A percentile compares a stretch with the other conserved stretches of the same genome.
These are phyloP conservation scores for cat (Felis catus) DNA, from an alignment of 2,113 vertebrate species.

Conservation along the genomic window DNA sequence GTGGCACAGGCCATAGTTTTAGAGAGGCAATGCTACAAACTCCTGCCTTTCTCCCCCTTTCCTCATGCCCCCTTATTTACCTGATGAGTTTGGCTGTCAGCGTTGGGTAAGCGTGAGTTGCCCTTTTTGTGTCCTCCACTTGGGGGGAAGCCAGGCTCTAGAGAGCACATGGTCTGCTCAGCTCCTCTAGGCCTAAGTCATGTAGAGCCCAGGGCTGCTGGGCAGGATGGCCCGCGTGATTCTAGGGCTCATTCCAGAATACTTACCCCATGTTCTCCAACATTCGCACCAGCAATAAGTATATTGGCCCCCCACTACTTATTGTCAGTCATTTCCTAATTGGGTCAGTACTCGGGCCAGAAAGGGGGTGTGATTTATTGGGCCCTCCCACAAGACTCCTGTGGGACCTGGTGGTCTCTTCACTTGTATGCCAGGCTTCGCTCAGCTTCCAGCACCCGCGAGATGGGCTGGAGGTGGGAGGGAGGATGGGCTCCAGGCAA, in stretches of 20 bases:
- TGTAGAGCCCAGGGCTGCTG: neutral
- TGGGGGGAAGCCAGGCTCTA: neutral
- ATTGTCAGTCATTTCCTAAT: neutral
- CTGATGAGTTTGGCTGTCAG: neutral
- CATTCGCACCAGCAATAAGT: no score
- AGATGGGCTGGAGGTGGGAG: neutral
- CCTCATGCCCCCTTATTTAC: accelerated
- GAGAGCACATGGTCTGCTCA: neutral
- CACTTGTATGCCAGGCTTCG: neutral
- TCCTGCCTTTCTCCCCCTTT: neutral
- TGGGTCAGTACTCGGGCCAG: neutral
- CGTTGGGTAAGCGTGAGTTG: neutral
- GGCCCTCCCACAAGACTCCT: neutral
- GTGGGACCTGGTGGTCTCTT: neutral
- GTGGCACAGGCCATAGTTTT: neutral
- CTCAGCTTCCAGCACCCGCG: accelerated
- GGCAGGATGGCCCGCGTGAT: neutral
- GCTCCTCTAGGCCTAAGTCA: neutral
- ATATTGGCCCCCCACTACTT: accelerated
- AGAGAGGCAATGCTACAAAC: neutral
- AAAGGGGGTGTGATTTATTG: neutral
- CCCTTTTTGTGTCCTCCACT: neutral
- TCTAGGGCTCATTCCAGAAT: neutral
- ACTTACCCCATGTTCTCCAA: neutral
- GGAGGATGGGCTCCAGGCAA: neutral